Conservation (phyloP, 2,113 vertebrate species). For the Cynopterus brachyotis region DNA sequence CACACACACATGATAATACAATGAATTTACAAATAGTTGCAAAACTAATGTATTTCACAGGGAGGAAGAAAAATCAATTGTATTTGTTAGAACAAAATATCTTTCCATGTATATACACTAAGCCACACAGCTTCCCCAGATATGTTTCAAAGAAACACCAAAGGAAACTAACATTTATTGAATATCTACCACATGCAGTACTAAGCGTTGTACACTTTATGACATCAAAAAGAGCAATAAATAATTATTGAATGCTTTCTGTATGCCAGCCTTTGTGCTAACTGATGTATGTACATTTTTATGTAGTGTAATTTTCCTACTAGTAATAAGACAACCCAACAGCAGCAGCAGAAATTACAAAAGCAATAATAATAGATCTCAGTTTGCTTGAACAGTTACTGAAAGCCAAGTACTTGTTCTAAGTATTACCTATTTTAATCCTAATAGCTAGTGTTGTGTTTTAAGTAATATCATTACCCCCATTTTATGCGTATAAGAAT, state of each 20-base stretch:
- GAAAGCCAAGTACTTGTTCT: neutral
- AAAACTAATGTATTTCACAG: neutral
- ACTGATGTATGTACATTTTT: neutral
- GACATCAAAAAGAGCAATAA: neutral
- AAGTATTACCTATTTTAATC: neutral
- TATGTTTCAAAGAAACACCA: neutral
- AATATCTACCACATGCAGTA: neutral
- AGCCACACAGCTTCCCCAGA: neutral
- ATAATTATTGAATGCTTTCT: neutral
- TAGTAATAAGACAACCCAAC: neutral
- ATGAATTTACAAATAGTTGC: neutral
- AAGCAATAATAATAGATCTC: neutral
- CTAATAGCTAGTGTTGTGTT: neutral
- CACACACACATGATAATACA: neutral
- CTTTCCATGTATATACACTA: neutral
- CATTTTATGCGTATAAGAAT: neutral
- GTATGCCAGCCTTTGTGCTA: neutral
- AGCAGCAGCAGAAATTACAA: neutral
- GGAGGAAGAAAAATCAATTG: neutral
- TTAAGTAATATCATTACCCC: neutral
- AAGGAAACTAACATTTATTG: neutral
- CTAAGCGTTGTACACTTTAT: neutral
- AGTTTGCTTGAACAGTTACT: neutral
- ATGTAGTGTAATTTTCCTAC: neutral
- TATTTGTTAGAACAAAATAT: neutral